These are phyloP conservation scores for Tachyglossus aculeatus DNA, from an alignment of 2,797 vertebrate species.

Conservation along the genomic window DNA sequence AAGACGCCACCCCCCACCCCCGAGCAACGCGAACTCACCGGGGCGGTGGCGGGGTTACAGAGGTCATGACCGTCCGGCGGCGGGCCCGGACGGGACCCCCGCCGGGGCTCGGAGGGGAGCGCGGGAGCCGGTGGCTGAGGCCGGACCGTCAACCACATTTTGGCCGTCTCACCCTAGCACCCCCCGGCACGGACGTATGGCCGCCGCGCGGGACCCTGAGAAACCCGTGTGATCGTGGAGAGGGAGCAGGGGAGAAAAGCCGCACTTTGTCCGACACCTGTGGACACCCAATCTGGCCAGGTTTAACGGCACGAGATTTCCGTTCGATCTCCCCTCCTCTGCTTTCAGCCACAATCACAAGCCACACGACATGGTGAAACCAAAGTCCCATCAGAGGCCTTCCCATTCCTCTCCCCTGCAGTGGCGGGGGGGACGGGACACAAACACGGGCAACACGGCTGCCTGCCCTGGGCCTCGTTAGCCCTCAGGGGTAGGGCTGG, in stretches of 20 bases:
- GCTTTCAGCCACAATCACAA: neutral
- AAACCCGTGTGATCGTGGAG: slow-evolving; percentile 59
- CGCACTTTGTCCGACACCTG: neutral
- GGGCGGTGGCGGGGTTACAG: too few relatives aligned
- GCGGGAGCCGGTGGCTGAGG: slow-evolving; percentile 34
- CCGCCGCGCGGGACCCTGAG: slow-evolving; percentile 66
- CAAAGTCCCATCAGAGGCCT: neutral
- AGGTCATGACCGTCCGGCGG: too few relatives aligned
- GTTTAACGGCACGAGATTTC: slow-evolving; percentile 32
- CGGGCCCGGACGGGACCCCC: slow-evolving; percentile 32
- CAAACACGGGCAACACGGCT: neutral
- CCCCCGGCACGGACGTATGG: slow-evolving; percentile 62
- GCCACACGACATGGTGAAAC: neutral
- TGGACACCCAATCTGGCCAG: neutral
- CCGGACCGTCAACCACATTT: slow-evolving; percentile 39
- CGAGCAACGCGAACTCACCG: slow-evolving; percentile 36
- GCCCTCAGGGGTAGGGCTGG: too few relatives aligned
- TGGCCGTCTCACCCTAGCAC: slow-evolving; percentile 69
- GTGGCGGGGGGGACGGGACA: neutral
- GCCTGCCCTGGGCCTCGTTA: neutral
- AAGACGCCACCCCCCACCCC: slow-evolving; percentile 35
- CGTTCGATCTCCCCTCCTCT: neutral
- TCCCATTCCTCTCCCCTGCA: neutral
- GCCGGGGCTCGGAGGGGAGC: slow-evolving; percentile 45
- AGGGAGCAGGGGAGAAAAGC: slow-evolving; percentile 15